A percentile compares a stretch with the other conserved stretches of the same genome.
These are phyloP conservation scores for Callorhinus ursinus DNA, from an alignment of 2,113 vertebrate species.

Conservation along the genomic window DNA sequence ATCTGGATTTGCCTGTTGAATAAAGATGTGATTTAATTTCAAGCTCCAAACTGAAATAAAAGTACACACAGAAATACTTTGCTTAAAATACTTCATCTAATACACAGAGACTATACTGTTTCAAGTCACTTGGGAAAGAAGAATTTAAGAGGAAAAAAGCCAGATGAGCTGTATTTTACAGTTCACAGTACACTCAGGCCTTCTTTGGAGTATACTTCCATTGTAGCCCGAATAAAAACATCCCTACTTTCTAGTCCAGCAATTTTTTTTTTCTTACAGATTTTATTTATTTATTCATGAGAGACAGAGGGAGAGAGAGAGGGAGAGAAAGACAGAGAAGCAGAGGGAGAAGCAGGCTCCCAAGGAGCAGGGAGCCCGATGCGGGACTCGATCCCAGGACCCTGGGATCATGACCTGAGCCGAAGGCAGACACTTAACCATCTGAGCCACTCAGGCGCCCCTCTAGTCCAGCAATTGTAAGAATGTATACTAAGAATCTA, in stretches of 20 bases:
- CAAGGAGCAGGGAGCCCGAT: too few relatives aligned
- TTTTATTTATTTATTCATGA: too few relatives aligned
- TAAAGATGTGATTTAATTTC: conserved; percentile 40
- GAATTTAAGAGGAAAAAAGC: background rate
- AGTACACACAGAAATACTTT: background rate
- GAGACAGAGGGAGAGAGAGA: too few relatives aligned
- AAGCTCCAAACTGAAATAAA: conserved; percentile 3
- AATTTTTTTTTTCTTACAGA: background rate
- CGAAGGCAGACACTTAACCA: too few relatives aligned
- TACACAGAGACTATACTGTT: background rate
- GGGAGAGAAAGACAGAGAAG: too few relatives aligned
- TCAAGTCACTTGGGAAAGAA: conserved; percentile 40
- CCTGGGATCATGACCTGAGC: too few relatives aligned
- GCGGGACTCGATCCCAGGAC: too few relatives aligned
- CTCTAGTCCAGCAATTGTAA: background rate
- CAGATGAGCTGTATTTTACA: background rate
- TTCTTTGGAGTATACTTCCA: background rate
- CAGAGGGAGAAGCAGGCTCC: too few relatives aligned
- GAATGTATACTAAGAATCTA: background rate
- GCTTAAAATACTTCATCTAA: background rate
- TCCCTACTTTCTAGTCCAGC: background rate
- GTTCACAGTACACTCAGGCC: background rate
- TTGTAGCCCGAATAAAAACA: background rate
- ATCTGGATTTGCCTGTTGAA: conserved; percentile 94
- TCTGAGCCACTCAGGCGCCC: too few relatives aligned